Evolutionary conservation across 2,113 vertebrate species (phyloP).

Genomic region (Campylomormyrus tamandua): DNA sequence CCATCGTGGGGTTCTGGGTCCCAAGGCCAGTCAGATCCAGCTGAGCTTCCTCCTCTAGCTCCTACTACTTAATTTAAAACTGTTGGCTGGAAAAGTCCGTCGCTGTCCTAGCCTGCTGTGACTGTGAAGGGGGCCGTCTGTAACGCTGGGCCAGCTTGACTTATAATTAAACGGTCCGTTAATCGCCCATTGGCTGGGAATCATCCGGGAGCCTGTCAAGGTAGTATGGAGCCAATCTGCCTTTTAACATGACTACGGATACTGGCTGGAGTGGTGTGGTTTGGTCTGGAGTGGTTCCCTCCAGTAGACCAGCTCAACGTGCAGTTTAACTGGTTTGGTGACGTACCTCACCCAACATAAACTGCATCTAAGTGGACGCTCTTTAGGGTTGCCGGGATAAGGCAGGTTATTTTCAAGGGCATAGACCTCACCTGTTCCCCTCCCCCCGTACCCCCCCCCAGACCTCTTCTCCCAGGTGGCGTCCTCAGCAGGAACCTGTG

Average conservation of each 20-base stretch:
- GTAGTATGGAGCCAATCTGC: neutral
- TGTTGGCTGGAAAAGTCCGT: neutral
- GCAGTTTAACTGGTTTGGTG: neutral
- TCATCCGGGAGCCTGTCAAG: neutral
- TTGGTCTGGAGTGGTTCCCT: neutral
- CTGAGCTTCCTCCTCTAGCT: neutral
- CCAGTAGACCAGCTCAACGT: neutral
- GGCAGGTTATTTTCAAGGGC: neutral
- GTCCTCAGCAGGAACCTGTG: slow-evolving; percentile 78
- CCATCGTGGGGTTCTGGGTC: neutral
- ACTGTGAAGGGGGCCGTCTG: neutral
- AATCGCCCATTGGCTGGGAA: neutral
- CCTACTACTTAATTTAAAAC: neutral
- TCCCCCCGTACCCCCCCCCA: slow-evolving; percentile 32
- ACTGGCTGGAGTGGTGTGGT: neutral
- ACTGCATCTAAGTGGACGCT: neutral
- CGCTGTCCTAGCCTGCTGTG: neutral
- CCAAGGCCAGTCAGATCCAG: neutral
- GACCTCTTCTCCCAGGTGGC: slow-evolving; percentile 89
- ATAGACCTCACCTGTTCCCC: neutral
- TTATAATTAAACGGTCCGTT: slow-evolving; percentile 7
- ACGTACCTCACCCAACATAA: neutral
- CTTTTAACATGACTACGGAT: neutral
- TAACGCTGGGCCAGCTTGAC: slow-evolving; percentile 1
- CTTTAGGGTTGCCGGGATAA: neutral